Base-by-base conservation (phyloP, 1,140 invertebrate species). In the Monochamus saltuarius region DNA sequence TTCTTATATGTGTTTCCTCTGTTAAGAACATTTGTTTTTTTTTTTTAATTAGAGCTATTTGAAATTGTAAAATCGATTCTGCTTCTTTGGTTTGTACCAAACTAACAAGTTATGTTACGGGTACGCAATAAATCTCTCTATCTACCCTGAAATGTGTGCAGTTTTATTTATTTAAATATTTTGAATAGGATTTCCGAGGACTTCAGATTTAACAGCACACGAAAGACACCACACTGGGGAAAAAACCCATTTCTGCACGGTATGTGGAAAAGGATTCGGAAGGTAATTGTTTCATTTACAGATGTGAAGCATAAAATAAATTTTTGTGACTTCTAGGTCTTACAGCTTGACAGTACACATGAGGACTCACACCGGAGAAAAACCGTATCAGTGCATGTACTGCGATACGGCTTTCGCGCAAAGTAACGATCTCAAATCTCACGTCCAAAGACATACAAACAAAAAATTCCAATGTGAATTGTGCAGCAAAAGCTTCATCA, bases 201-300 rank as follows among this genome's bases (percentile, higher is more conserved):
- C 82, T 47, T 80, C 84, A 45, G 77, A 81, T 80, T 70, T 84
- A 54, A 80, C 81, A 66, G 78, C 84, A 47, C 82, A 83, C 64
- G 81, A 83, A 60, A 65, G 81, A 8, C 81, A 83, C 68, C 89
- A 91, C 73, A 91, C 88, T 11, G 88, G 87, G 4, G 89, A 90
- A 71, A 88, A 89, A 52, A 89, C 89, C 2, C 78, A 85, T 78
- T 71, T 80, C 11, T 84, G 83, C 65, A 79, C 77, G 2, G 77
- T 84, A 42, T 84, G 82, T 60, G 78, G 80, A 14, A 79, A 82
- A 55, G 81, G 77, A 35, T 77, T 77, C 61, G 72, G 72, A 65
- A 71, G 75, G 75, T 75, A 65, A 57, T 37, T 42, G 19, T 49
- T 47, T 1, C 17, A 13, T 34, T 54, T 10, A 10, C 11, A n/a